Conservation (phyloP, 2,888 invertebrate genomes). For the Myathropa florea region DNA sequence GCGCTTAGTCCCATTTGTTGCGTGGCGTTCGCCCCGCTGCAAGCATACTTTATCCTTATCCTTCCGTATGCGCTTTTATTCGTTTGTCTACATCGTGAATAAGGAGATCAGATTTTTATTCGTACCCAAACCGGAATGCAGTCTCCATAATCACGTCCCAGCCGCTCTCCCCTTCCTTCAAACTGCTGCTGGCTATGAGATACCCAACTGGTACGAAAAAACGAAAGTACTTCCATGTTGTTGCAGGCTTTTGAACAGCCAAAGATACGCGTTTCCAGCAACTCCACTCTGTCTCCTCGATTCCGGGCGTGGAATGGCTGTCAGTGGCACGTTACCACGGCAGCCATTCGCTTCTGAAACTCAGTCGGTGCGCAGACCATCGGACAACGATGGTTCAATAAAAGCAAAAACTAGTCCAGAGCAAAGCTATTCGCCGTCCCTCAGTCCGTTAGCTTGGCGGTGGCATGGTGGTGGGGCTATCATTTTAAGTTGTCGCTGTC, state of each 20-base stretch:
- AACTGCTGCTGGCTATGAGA: too few species aligned
- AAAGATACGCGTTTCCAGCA: too few species aligned
- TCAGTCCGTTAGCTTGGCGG: neutral
- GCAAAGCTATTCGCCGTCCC: neutral
- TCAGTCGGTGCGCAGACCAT: too few species aligned
- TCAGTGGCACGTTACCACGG: neutral
- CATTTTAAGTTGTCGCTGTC: constrained; percentile 26
- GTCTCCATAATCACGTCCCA: too few species aligned
- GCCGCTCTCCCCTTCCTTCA: too few species aligned
- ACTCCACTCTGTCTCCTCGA: neutral
- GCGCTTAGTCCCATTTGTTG: neutral
- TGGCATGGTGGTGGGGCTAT: neutral
- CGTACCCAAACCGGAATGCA: too few species aligned
- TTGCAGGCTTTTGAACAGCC: too few species aligned
- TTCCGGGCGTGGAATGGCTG: neutral
- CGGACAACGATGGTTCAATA: neutral
- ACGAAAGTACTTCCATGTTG: neutral
- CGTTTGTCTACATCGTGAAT: neutral
- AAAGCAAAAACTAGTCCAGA: neutral
- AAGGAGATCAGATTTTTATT: neutral
- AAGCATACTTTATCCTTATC: neutral
- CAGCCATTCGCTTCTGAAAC: neutral
- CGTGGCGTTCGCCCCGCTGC: too few species aligned
- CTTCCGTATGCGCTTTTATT: neutral
- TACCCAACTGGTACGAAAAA: too few species aligned